Base-by-base conservation (phyloP, 2,888 invertebrate genomes). In the Drosophila seclusa region DNA sequence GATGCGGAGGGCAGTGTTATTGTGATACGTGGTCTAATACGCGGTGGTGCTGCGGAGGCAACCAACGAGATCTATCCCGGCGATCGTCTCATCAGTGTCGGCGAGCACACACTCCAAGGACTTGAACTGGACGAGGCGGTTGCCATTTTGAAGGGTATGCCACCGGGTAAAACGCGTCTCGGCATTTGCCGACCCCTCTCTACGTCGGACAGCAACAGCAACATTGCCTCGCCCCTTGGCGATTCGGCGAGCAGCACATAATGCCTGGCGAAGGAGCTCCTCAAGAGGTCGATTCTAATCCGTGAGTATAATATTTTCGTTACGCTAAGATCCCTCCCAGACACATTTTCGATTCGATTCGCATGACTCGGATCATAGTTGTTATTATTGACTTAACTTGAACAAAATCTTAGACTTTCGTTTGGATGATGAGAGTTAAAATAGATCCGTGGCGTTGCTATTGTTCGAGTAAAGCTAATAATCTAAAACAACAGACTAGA, bases 1-100 rank as follows among this genome's bases (percentile, higher is more conserved):
- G 99, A 99, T 94, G 96, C 98, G 66, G 96, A 96, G 90, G 97
- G 98, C 90, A 98, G 98, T 82, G 98, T 99, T 83, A 99, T 99
- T 93, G 99, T 99, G 77, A 98, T 99, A 86, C 95, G 99, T 88
- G 99, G 99, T 92, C 95, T 99, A 81, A 99, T 99, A 65, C 99
- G 99, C 38, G 98, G 99, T 68, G 99, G 99, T 40, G 97, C 98
- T n/a, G 99, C 99, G 21, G 98, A 99, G 94, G 95, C 96, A 81
- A 98, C 98, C 92, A 99, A 99, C 48, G 95, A 97, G 70, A 96
- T 99, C 77, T 97, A 98, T 82, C 99, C 99, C 0, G 99, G 99
- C 31, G 99, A 99, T 93, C 95, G 99, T 80, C 95, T 98, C 31
- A 95, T 98, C 89, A 97, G 97, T 50, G 99, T 99, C 16, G 99